Percentiles rank a stretch among this genome's conserved stretches.
phyloP scores from a whole-genome alignment of 2,797 vertebrate genomes.

The Phrynocephalus guinanensis region DNA sequence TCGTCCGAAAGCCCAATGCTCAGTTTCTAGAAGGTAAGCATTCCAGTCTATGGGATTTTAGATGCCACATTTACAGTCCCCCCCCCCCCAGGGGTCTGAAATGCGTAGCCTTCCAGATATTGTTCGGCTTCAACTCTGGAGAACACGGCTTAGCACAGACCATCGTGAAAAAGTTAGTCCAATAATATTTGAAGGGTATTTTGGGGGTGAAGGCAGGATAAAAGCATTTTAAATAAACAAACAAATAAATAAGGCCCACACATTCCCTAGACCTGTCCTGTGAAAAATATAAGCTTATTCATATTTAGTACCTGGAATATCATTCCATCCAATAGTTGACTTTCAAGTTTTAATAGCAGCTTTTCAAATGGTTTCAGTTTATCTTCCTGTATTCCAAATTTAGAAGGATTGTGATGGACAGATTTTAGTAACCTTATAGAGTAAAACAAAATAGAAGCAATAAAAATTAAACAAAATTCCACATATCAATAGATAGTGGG shows the following conservation, averaged over 20 bases:
- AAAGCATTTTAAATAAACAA: too few relatives aligned
- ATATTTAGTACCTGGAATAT: slow-evolving; percentile 90
- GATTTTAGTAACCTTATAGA: slow-evolving; percentile 91
- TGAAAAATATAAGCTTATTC: background rate
- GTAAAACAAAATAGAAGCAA: slow-evolving; percentile 11
- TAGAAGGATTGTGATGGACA: slow-evolving; percentile 96
- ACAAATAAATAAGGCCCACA: background rate
- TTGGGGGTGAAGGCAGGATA: too few relatives aligned
- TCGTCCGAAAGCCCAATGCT: too few relatives aligned
- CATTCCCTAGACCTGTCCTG: background rate
- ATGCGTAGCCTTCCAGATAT: background rate
- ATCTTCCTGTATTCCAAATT: slow-evolving; percentile 95
- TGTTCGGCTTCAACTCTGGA: background rate
- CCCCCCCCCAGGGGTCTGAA: background rate
- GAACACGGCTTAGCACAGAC: background rate
- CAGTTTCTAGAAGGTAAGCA: slow-evolving; percentile 35
- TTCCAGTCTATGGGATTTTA: background rate
- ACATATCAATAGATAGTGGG: background rate
- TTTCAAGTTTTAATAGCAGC: slow-evolving; percentile 93
- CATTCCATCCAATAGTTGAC: slow-evolving; percentile 93
- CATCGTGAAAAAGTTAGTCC: background rate
- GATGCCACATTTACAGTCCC: background rate
- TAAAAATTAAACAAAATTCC: background rate
- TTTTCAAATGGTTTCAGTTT: slow-evolving; percentile 99
- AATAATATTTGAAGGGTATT: background rate